Percentiles rank a stretch among this genome's conserved stretches.
Conservation (phyloP, 2,888 invertebrate genomes). For the Trissolcus japonicus region DNA sequence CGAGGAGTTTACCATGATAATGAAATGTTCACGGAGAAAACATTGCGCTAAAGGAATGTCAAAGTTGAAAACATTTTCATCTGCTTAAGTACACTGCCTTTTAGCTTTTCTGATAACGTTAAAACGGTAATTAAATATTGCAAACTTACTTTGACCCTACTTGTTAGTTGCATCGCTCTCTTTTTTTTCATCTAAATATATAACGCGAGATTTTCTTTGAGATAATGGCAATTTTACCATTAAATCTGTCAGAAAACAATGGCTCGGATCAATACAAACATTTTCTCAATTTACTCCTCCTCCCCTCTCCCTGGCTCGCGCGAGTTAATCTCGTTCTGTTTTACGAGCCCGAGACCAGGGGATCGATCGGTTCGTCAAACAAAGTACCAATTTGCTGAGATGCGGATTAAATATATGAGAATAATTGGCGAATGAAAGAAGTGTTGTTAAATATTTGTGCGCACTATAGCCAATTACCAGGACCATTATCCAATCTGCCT, state of each 20-base stretch:
- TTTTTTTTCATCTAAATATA: too few relatives aligned
- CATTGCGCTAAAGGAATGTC: background rate
- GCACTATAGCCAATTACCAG: slow-evolving; percentile 29
- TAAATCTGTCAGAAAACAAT: too few relatives aligned
- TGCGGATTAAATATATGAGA: slow-evolving; percentile 31
- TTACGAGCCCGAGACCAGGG: background rate
- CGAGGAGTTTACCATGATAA: too few relatives aligned
- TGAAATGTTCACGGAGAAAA: background rate
- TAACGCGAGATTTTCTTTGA: too few relatives aligned
- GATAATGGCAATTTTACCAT: too few relatives aligned
- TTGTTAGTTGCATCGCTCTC: too few relatives aligned
- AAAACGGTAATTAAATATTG: too few relatives aligned
- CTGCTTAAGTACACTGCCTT: background rate
- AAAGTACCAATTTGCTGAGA: slow-evolving; percentile 30
- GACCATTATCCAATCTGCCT: slow-evolving; percentile 42
- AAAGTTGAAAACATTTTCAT: background rate
- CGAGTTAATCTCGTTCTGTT: slow-evolving; percentile 6
- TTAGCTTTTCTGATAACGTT: background rate
- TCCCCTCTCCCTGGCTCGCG: too few relatives aligned
- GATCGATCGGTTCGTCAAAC: slow-evolving; percentile 27
- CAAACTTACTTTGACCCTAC: too few relatives aligned
- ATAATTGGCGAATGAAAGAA: slow-evolving; percentile 25
- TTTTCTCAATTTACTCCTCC: too few relatives aligned
- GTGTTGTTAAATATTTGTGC: slow-evolving; percentile 42
- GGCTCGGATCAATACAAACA: too few relatives aligned